A percentile compares a stretch with the other conserved stretches of the same genome.
Evolutionary conservation across 2,113 vertebrate species (phyloP).

Genomic region (Clarias gariepinus): DNA sequence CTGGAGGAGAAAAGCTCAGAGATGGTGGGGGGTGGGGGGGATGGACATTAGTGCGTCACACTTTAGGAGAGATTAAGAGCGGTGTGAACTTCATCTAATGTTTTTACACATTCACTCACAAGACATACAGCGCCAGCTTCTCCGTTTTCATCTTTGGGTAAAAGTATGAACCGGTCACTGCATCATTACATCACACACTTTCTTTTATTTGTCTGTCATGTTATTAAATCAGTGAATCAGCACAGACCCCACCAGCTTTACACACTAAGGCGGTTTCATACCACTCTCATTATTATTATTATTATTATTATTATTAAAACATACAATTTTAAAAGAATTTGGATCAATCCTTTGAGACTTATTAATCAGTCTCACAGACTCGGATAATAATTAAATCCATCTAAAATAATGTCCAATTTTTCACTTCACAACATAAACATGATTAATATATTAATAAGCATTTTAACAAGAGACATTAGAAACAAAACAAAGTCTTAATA

Average conservation of each 20-base stretch:
- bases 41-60: not conserved
- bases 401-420: slow-evolving; percentile 36
- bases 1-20: slow-evolving; percentile 23
- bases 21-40: not conserved
- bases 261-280: not conserved
- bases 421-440: slow-evolving; percentile 6
- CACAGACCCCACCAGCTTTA: not conserved
- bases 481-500: slow-evolving; percentile 26
- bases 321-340: not conserved
- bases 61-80: slow-evolving; percentile 6
- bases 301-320: not conserved
- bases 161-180: not conserved
- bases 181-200: not conserved
- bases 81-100: not conserved
- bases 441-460: slow-evolving; percentile 44
- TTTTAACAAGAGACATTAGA: slow-evolving; percentile 25
- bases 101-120: slow-evolving; percentile 47
- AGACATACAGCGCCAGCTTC: not conserved
- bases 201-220: not conserved
- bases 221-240: not conserved
- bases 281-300: too few species aligned
- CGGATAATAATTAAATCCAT: slow-evolving; percentile 38
- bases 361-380: slow-evolving; percentile 48
- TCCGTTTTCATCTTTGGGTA: not conserved
- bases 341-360: not conserved